Base-by-base conservation (phyloP, 2,888 invertebrate genomes). In the Isoperla grammatica region DNA sequence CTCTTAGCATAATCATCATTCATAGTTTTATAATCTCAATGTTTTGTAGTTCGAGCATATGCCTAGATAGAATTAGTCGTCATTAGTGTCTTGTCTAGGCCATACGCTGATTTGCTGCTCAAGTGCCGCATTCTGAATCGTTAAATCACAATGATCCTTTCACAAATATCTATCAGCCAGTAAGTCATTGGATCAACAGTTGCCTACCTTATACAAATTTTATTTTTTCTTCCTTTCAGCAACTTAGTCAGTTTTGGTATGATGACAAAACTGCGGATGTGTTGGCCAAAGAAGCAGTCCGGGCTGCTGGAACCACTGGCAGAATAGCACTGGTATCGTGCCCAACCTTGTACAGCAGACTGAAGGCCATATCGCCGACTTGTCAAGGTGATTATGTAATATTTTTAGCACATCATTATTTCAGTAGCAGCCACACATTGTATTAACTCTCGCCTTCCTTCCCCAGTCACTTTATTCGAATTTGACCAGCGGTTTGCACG, bases 161-260 rank as follows among this genome's bases (percentile, higher is more conserved):
- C n/a, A n/a, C n/a, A n/a, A n/a, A n/a, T n/a, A n/a, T n/a, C n/a
- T n/a, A n/a, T n/a, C n/a, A n/a, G n/a, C n/a, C n/a, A n/a, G n/a
- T n/a, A n/a, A n/a, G n/a, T n/a, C n/a, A n/a, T n/a, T n/a, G n/a
- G n/a, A n/a, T n/a, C n/a, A n/a, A n/a, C n/a, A n/a, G n/a, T n/a
- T n/a, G n/a, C n/a, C n/a, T n/a, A n/a, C n/a, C n/a, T n/a, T n/a
- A n/a, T n/a, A n/a, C n/a, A n/a, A n/a, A n/a, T n/a, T n/a, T 46
- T 39, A 42, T 42, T 11, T 45, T 43, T 49, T 60, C 61, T 65
- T 68, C 58, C 64, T 77, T 79, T 8, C 74, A 94, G 95, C 94
- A 97, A 91, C 76, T 97, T 42, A 95, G 95, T 71, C 97, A 97
- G 75, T 97, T 98, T 78, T 98, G 97, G 97, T 98, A 98, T 71